These are phyloP conservation scores for Serripes groenlandicus DNA, from an alignment of 2,888 invertebrate species.

Conservation along the genomic window DNA sequence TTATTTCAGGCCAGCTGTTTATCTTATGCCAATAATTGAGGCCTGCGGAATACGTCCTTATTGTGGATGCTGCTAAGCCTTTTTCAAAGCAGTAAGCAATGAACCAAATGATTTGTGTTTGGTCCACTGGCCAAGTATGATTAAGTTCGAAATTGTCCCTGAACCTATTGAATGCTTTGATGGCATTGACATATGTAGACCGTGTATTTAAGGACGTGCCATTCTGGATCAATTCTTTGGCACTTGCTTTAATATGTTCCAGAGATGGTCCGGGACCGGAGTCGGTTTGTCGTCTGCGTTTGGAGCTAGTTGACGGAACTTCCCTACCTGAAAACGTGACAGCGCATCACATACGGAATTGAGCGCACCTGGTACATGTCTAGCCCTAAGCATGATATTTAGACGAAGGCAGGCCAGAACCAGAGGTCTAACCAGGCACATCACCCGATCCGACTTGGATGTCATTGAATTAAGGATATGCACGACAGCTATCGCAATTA, in stretches of 20 bases:
- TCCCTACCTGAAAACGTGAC: conserved; percentile 25
- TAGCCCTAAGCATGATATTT: conserved; percentile 34
- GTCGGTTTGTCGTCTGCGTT: conserved; percentile 19
- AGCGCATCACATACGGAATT: conserved; percentile 11
- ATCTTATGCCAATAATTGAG: conserved; percentile 43
- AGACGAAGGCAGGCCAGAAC: conserved; percentile 22
- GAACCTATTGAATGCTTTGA: neutral
- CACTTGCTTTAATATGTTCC: conserved; percentile 21
- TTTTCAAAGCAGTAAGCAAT: conserved; percentile 47
- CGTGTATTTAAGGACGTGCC: conserved; percentile 23
- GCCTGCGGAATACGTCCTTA: conserved; percentile 29
- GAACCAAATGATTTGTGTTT: conserved; percentile 14
- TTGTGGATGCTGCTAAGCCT: conserved; percentile 45
- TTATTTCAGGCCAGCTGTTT: neutral
- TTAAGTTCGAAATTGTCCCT: neutral
- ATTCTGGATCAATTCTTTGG: conserved; percentile 10
- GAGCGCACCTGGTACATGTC: conserved; percentile 20
- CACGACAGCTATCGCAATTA: conserved; percentile 36
- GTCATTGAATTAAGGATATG: conserved; percentile 47
- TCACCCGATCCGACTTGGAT: conserved; percentile 34
- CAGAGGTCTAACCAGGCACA: conserved; percentile 32
- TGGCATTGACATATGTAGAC: conserved; percentile 18
- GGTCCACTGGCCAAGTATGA: conserved; percentile 19
- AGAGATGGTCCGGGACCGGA: conserved; percentile 11
- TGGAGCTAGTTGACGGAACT: conserved; percentile 27